A percentile compares a stretch with the other conserved stretches of the same genome.
phyloP scores from a whole-genome alignment of 2,113 vertebrate genomes.

The Burhinus bistriatus region DNA sequence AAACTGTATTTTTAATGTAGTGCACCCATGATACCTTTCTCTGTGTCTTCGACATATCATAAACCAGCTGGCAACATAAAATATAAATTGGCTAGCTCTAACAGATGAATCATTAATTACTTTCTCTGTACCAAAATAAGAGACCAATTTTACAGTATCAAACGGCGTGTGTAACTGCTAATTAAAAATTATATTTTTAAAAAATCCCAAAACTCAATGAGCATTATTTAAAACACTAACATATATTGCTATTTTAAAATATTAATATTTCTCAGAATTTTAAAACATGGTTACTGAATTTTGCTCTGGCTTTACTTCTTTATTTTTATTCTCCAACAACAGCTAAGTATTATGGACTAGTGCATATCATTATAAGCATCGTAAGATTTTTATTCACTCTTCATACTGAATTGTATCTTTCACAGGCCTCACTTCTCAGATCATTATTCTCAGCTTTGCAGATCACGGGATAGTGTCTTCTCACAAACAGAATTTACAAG shows the following conservation, averaged over 20 bases:
- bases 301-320: background rate
- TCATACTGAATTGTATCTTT: background rate
- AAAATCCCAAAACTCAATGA: background rate
- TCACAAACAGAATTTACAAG: background rate
- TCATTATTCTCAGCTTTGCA: background rate
- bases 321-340: background rate
- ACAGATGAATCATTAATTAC: slow-evolving; percentile 56
- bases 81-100: slow-evolving; percentile 44
- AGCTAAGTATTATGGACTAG: background rate
- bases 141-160: background rate
- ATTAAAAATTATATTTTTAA: background rate
- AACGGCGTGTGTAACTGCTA: background rate
- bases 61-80: slow-evolving; percentile 62
- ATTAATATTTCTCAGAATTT: background rate
- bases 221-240: background rate
- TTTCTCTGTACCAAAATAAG: slow-evolving; percentile 26
- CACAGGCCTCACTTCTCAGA: background rate
- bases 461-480: background rate
- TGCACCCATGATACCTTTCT: slow-evolving; percentile 13
- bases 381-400: background rate
- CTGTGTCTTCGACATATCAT: background rate
- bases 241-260: background rate
- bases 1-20: background rate
- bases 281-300: background rate
- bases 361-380: background rate